phyloP scores from a whole-genome alignment of 2,113 vertebrate genomes.

The Bubo blakistoni region DNA sequence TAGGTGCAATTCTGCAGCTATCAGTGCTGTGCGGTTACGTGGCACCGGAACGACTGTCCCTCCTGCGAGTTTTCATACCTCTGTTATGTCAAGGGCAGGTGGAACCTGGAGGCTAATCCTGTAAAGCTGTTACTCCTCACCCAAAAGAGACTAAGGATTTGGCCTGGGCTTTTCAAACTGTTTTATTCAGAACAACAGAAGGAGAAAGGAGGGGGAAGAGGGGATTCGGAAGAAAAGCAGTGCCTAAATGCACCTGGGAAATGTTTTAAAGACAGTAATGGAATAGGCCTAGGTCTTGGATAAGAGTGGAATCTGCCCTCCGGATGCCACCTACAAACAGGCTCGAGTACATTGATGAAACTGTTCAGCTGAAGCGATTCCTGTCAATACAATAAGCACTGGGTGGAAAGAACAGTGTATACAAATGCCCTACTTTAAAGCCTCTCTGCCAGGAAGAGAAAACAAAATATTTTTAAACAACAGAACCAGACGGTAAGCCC shows the following conservation, averaged over 20 bases:
- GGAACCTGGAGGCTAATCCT: not conserved
- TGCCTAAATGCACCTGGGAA: slow-evolving; percentile 52
- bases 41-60: not conserved
- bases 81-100: not conserved
- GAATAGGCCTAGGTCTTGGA: slow-evolving; percentile 22
- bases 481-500: not conserved
- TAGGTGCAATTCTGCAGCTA: slow-evolving; percentile 20
- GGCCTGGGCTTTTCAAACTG: not conserved
- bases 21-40: not conserved
- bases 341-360: slow-evolving; percentile 58
- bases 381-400: slow-evolving; percentile 74
- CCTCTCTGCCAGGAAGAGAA: not conserved
- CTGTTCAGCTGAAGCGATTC: slow-evolving; percentile 42
- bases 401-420: slow-evolving; percentile 32
- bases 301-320: slow-evolving; percentile 73
- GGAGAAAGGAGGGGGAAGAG: not conserved
- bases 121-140: not conserved
- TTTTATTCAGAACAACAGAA: not conserved
- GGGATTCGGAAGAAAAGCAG: not conserved
- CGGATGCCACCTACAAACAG: slow-evolving; percentile 64
- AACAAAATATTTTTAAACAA: slow-evolving; percentile 27
- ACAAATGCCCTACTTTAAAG: slow-evolving; percentile 69
- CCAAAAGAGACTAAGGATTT: not conserved
- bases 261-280: slow-evolving; percentile 52
- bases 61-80: not conserved